Base-by-base conservation (phyloP, 2,113 vertebrate species). In the Dicaeum eximium region DNA sequence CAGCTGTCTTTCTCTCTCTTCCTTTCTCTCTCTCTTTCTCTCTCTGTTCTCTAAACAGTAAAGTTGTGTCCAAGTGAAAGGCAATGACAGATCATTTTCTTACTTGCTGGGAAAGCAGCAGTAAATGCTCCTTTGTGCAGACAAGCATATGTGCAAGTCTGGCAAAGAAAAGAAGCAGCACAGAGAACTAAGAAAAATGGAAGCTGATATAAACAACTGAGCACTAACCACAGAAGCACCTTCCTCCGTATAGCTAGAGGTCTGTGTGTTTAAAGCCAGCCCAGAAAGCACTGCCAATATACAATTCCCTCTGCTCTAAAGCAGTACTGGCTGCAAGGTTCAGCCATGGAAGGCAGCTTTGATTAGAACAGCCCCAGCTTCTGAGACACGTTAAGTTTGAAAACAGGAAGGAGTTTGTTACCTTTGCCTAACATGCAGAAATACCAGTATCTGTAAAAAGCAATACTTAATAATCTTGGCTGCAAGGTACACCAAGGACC, bases 91-190 rank as follows among this genome's bases (percentile, higher is more conserved):
- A 73, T 74, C 11, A 58, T 86, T 70, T 94, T 90, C 37, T 83
- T 54, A 86, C 64, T 70, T 86, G 85, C 51, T 38, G 60, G 75
- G 80, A 94, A 88, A 80, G 82, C 47, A 83, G 60, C 56, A 94
- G 54, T 88, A 90, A 97, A 95, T 40, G 80, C 75, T 88, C 70
- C 94, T 94, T 88, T 94, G 88, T 90, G 79, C 38, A 70, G 53
- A 67, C 78, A 90, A 67, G 78, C 24, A 0, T 71, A 85, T 11
- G 70, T 25, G 58, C 56, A 86, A 65, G 62, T 58, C 15, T 90
- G 71, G 88, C 92, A 83, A 80, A 89, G 74, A 72, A 67, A 58
- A 77, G 83, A 50, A 89, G 14, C 64, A 78, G 80, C 42, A 78
- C 58, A 57, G 69, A 85, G 65, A 88, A 80, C 64, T 80, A 47